phyloP scores from a whole-genome alignment of 2,113 vertebrate genomes.

The Dromiciops gliroides region DNA sequence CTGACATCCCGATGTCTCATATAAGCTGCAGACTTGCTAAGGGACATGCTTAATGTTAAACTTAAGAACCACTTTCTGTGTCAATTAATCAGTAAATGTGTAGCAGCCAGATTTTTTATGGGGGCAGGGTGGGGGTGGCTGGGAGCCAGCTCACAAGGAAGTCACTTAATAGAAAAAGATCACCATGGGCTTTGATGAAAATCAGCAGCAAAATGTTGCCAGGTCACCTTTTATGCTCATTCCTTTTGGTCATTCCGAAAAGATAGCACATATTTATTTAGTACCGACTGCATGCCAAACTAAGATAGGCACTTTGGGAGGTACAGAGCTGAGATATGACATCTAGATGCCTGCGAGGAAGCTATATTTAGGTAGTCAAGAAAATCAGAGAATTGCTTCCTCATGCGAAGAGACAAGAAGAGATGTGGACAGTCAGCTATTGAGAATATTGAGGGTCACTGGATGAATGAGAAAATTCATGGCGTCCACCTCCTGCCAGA shows the following conservation, averaged over 20 bases:
- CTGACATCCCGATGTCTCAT: neutral
- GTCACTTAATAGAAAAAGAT: neutral
- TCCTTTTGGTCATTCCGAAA: neutral
- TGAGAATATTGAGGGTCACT: neutral
- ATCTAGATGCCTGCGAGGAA: neutral
- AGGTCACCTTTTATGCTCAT: neutral
- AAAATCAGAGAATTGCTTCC: neutral
- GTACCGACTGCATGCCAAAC: neutral
- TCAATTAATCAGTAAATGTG: neutral
- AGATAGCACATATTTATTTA: neutral
- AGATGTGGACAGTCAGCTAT: neutral
- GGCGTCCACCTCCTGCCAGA: neutral
- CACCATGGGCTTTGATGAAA: neutral
- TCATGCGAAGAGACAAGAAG: neutral
- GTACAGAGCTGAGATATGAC: neutral
- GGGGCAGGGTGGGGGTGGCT: neutral
- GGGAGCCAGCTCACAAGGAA: neutral
- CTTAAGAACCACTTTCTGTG: neutral
- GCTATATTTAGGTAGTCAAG: neutral
- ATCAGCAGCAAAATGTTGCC: neutral
- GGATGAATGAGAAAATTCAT: constrained; percentile 9
- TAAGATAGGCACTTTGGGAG: neutral
- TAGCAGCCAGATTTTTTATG: neutral
- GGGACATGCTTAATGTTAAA: neutral
- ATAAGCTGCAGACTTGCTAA: neutral